Evolutionary conservation across 1,140 invertebrate genomes (phyloP).

Genomic region (Harpegnathos saltator): DNA sequence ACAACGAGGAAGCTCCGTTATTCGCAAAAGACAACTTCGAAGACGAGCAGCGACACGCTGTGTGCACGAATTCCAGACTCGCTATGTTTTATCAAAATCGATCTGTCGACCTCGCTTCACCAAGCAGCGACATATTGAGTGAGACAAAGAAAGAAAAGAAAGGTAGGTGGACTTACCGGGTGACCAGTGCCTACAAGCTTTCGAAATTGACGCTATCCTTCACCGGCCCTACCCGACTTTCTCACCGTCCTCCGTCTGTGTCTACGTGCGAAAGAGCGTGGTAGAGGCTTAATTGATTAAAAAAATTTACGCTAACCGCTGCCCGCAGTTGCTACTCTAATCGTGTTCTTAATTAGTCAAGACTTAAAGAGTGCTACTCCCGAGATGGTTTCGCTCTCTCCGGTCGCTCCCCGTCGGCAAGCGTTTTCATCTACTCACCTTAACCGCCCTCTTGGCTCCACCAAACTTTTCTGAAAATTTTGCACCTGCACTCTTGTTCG

Average conservation of each 20-base stretch:
- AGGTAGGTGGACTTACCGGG: constrained; percentile 74
- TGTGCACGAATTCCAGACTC: no score
- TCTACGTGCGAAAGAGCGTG: constrained; percentile 69
- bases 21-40: no score
- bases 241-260: constrained; percentile 70
- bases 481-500: constrained; percentile 13
- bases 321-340: background rate
- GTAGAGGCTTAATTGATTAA: constrained; percentile 33
- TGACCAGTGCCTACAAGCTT: constrained; percentile 78
- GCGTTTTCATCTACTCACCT: constrained; percentile 58
- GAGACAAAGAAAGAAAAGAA: constrained; percentile 41
- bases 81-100: no score
- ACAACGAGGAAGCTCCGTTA: no score
- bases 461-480: constrained; percentile 47
- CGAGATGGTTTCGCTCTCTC: no score
- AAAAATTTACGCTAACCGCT: constrained; percentile 30
- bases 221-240: constrained; percentile 74
- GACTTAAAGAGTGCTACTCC: background rate
- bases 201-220: constrained; percentile 79
- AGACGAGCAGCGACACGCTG: no score
- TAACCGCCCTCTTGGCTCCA: constrained; percentile 1
- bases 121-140: constrained; percentile 38
- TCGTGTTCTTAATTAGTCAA: background rate
- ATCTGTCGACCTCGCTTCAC: background rate
- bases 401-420: no score